Evolutionary conservation across 2,797 vertebrate species (phyloP).

Genomic region (Ctenochaetus hawaiiensis): DNA sequence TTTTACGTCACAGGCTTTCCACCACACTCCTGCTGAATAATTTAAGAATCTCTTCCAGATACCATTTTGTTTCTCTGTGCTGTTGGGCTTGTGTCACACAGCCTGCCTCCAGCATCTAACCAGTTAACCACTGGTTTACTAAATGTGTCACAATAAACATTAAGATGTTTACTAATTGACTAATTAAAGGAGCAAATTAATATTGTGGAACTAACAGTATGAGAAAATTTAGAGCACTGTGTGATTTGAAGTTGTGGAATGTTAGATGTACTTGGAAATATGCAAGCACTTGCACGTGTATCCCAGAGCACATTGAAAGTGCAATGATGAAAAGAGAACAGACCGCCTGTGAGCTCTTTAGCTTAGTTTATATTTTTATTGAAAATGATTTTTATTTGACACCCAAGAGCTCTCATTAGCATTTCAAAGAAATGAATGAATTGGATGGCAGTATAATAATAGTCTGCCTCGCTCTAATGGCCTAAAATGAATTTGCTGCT

Average conservation of each 20-base stretch:
- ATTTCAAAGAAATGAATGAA: constrained; percentile 28
- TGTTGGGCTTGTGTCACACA: constrained; percentile 22
- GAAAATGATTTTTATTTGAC: constrained; percentile 2
- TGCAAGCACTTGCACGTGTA: not conserved
- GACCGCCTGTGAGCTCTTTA: constrained; percentile 6
- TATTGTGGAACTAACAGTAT: constrained; percentile 2
- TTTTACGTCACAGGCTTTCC: constrained; percentile 24
- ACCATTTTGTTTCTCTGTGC: constrained; percentile 46
- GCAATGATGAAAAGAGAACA: not conserved
- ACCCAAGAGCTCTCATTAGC: constrained; percentile 24
- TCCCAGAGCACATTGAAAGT: constrained; percentile 15
- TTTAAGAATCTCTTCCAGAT: constrained; percentile 45
- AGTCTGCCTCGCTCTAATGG: constrained; percentile 13
- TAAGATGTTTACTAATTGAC: constrained; percentile 3
- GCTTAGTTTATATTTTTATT: constrained; percentile 7
- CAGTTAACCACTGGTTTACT: constrained; percentile 41
- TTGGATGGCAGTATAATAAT: constrained; percentile 1
- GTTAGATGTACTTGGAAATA: constrained; percentile 10
- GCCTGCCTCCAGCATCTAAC: constrained; percentile 25
- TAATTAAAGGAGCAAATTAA: not conserved
- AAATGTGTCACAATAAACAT: constrained; percentile 16
- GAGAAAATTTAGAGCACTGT: constrained; percentile 2
- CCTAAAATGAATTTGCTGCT: constrained; percentile 38
- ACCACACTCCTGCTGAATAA: constrained; percentile 56
- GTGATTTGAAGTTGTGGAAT: constrained; percentile 18